Evolutionary conservation across 2,888 invertebrate species (phyloP).

Genomic region (Galeruca laticollis): DNA sequence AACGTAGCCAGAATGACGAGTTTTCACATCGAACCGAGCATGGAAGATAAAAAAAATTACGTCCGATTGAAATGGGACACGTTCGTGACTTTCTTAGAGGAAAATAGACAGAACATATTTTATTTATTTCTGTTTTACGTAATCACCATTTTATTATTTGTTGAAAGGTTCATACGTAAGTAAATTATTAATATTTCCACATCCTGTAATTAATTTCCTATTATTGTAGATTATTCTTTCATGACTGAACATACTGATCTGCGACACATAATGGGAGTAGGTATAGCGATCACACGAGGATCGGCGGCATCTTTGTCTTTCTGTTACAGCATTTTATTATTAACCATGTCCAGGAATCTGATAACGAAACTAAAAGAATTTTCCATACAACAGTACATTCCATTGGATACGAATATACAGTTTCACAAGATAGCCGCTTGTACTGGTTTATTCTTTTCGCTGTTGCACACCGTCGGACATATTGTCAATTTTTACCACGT

Average conservation of each 20-base stretch:
- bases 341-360: conserved; percentile 94
- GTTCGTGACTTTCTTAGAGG: conserved; percentile 91
- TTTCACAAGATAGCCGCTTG: conserved; percentile 98
- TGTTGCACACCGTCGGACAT: conserved; percentile 93
- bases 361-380: conserved; percentile 94
- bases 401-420: conserved; percentile 93
- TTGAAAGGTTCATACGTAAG: conserved; percentile 93
- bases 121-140: conserved; percentile 95
- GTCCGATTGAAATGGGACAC: conserved; percentile 85
- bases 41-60: conserved; percentile 79
- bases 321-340: conserved; percentile 89
- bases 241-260: conserved; percentile 96
- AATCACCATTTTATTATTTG: conserved; percentile 92
- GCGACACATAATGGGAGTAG: conserved; percentile 96
- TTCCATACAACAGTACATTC: conserved; percentile 93
- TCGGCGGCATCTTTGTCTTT: conserved; percentile 95
- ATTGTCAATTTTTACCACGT: conserved; percentile 98
- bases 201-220: neutral
- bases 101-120: conserved; percentile 95
- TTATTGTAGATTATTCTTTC: conserved; percentile 85
- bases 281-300: conserved; percentile 94
- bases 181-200: conserved; percentile 23
- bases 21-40: conserved; percentile 88
- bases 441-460: conserved; percentile 92
- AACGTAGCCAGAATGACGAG: conserved; percentile 96